These are phyloP conservation scores for Sinocyclocheilus rhinocerous DNA, from an alignment of 2,113 vertebrate genomes.

Conservation along the genomic window DNA sequence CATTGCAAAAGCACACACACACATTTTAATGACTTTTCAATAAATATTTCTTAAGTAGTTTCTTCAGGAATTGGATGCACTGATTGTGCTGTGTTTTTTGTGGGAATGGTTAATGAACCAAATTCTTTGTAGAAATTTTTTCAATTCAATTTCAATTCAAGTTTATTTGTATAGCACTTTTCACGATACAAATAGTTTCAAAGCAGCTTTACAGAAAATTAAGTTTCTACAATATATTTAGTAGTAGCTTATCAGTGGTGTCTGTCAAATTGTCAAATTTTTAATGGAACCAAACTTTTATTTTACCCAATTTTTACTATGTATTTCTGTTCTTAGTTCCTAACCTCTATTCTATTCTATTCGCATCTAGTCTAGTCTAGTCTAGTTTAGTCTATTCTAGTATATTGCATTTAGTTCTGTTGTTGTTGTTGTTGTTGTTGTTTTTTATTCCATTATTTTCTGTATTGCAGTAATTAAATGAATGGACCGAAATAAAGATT, in stretches of 20 bases:
- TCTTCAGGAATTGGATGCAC: neutral
- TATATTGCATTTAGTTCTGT: neutral
- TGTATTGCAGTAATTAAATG: neutral
- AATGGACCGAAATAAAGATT: neutral
- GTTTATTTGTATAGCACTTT: too few relatives aligned
- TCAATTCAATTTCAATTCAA: too few relatives aligned
- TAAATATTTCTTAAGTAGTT: neutral
- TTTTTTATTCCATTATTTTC: too few relatives aligned
- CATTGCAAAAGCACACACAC: neutral
- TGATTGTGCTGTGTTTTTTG: neutral
- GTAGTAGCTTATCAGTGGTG: too few relatives aligned
- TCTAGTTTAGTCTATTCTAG: neutral
- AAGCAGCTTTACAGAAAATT: too few relatives aligned
- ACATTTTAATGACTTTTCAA: neutral
- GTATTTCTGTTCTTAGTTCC: neutral
- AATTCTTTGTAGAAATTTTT: neutral
- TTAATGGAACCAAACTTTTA: neutral
- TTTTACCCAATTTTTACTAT: neutral
- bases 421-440: neutral
- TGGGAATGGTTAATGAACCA: neutral
- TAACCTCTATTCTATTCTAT: neutral
- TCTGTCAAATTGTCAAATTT: neutral
- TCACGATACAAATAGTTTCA: too few relatives aligned
- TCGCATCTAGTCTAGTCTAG: neutral
- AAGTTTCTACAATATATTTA: too few relatives aligned